Evolutionary conservation across 1,140 invertebrate genomes (phyloP).

Genomic region (Nymphalis io): DNA sequence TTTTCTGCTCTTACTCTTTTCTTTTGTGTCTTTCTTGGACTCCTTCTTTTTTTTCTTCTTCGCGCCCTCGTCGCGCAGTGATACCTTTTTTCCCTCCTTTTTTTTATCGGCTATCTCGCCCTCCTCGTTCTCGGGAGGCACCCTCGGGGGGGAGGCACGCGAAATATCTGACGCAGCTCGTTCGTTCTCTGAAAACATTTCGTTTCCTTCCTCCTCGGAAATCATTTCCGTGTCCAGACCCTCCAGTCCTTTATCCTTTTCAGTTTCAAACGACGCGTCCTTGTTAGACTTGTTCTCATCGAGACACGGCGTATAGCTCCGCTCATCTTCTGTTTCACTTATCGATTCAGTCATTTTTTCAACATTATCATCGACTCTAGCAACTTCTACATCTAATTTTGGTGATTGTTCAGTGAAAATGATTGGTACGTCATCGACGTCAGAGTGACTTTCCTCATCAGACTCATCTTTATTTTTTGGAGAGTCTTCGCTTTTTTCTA

Average conservation of each 20-base stretch:
- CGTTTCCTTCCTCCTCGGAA: conserved; percentile 84
- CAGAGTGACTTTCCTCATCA: conserved; percentile 19
- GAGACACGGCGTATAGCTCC: conserved; percentile 85
- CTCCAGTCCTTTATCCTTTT: conserved; percentile 79
- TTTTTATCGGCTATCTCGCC: conserved; percentile 82
- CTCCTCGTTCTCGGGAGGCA: conserved; percentile 73
- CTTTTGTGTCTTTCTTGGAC: conserved; percentile 62
- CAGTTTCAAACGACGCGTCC: conserved; percentile 66
- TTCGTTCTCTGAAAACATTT: conserved; percentile 81
- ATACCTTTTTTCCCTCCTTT: conserved; percentile 62
- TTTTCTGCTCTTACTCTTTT: conserved; percentile 68
- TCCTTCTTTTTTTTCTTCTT: conserved; percentile 74
- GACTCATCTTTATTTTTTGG: conserved; percentile 30
- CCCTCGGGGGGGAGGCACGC: conserved; percentile 58
- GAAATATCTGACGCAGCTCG: conserved; percentile 57
- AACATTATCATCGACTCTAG: conserved; percentile 46
- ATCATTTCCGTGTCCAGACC: conserved; percentile 87
- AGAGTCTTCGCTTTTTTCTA: conserved; percentile 23
- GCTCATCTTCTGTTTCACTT: conserved; percentile 82
- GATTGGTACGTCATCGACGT: conserved; percentile 9
- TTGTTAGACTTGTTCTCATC: conserved; percentile 82
- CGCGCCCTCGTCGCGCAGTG: conserved; percentile 50
- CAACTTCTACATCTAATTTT: conserved; percentile 23
- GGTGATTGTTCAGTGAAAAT: conserved; percentile 21
- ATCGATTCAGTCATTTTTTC: conserved; percentile 83